Conservation (phyloP, 1,140 invertebrate species). For the Macrobrachium rosenbergii region DNA sequence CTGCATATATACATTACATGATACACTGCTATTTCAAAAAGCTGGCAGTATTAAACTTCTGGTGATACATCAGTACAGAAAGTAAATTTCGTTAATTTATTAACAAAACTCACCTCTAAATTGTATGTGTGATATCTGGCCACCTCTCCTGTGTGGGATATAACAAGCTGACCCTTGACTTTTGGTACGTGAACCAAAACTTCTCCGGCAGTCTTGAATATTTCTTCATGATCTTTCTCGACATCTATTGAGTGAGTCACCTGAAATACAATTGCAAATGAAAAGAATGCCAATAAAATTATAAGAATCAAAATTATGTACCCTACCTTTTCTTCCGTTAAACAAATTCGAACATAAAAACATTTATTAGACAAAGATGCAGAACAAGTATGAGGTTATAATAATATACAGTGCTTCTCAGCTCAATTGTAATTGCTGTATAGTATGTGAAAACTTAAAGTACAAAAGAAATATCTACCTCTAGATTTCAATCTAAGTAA, state of each 20-base stretch:
- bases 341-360: too few relatives aligned
- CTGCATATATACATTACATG: too few relatives aligned
- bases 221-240: slow-evolving; percentile 18
- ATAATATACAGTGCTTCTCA: too few relatives aligned
- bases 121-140: slow-evolving; percentile 31
- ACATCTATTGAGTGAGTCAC: slow-evolving; percentile 7
- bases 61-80: neutral
- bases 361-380: too few relatives aligned
- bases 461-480: too few relatives aligned
- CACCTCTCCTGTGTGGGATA: slow-evolving; percentile 8
- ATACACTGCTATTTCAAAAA: too few relatives aligned
- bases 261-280: slow-evolving; percentile 18
- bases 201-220: slow-evolving; percentile 33
- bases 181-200: slow-evolving; percentile 7
- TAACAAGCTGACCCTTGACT: slow-evolving; percentile 15
- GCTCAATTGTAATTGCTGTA: too few relatives aligned
- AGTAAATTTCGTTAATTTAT: neutral
- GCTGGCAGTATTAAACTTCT: neutral
- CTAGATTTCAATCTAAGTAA: too few relatives aligned
- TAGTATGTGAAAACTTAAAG: too few relatives aligned
- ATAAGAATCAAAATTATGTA: neutral
- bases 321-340: too few relatives aligned
- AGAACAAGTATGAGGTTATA: too few relatives aligned
- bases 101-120: slow-evolving; percentile 17
- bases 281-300: neutral